phyloP scores from a whole-genome alignment of 2,888 invertebrate species.

The Cantharis nigra region DNA sequence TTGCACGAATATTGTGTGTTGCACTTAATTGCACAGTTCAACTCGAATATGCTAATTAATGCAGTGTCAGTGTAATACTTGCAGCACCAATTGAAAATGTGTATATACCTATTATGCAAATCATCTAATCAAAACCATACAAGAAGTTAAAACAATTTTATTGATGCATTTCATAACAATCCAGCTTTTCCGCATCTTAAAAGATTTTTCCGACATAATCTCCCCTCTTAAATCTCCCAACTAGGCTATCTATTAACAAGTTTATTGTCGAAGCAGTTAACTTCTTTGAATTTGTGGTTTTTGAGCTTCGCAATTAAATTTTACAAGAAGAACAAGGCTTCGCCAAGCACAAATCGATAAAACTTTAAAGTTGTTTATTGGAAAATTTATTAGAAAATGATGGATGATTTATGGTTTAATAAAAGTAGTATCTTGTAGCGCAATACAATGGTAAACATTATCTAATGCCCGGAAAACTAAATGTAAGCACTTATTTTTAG shows the following conservation, averaged over 20 bases:
- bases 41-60: conserved; percentile 10
- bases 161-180: background rate
- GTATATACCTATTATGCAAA: background rate
- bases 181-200: background rate
- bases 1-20: background rate
- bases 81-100: conserved; percentile 2
- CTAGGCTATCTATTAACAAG: background rate
- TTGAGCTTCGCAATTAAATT: background rate
- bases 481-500: conserved; percentile 7
- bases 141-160: background rate
- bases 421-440: conserved; percentile 1
- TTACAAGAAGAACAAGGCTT: background rate
- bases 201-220: background rate
- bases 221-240: background rate
- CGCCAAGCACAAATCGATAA: background rate
- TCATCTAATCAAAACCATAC: background rate
- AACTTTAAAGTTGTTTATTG: background rate
- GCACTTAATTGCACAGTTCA: background rate
- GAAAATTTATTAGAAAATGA: background rate
- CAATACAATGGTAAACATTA: conserved; percentile 9
- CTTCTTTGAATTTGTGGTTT: background rate
- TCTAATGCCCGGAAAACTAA: conserved; percentile 11
- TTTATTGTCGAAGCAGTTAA: background rate
- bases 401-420: conserved; percentile 6
- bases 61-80: conserved; percentile 6